Percentiles rank a stretch among this genome's conserved stretches.
Conservation (phyloP, 2,797 vertebrate genomes). For the Tarsius wallacei region DNA sequence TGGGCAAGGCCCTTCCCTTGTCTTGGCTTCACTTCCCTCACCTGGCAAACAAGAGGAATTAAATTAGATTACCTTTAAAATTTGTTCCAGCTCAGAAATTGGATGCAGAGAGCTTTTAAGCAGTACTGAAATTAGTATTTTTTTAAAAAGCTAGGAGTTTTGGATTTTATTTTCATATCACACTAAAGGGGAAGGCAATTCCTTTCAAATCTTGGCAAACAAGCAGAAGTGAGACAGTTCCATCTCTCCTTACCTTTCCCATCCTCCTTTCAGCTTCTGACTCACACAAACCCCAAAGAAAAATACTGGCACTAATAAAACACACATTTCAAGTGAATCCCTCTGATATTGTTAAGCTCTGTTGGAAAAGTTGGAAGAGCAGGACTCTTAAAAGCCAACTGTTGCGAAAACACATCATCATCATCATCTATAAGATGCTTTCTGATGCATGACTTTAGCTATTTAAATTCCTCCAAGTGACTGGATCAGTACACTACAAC, state of each 20-base stretch:
- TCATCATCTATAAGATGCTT: neutral
- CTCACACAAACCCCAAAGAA: constrained; percentile 10
- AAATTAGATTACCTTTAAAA: constrained; percentile 67
- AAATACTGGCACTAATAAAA: constrained; percentile 10
- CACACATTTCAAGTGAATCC: neutral
- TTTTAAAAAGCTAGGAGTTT: constrained; percentile 57
- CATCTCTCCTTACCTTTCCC: constrained; percentile 18
- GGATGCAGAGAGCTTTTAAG: constrained; percentile 41
- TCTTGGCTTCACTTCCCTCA: constrained; percentile 17
- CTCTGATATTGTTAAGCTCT: constrained; percentile 8
- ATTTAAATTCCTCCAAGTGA: constrained; percentile 27
- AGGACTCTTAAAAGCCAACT: constrained; percentile 44
- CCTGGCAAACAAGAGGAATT: constrained; percentile 62
- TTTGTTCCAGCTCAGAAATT: constrained; percentile 68
- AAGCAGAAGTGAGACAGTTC: constrained; percentile 34
- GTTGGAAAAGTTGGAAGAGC: constrained; percentile 27
- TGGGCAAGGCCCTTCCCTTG: neutral
- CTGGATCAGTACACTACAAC: neutral
- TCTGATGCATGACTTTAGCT: constrained; percentile 17
- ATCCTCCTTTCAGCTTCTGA: neutral
- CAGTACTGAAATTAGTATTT: constrained; percentile 10
- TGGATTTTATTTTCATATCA: constrained; percentile 67
- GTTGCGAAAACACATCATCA: constrained; percentile 35
- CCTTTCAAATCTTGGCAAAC: constrained; percentile 53
- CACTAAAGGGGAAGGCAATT: constrained; percentile 36